These are phyloP conservation scores for Patella vulgata DNA, from an alignment of 1,140 invertebrate species.

Conservation along the genomic window DNA sequence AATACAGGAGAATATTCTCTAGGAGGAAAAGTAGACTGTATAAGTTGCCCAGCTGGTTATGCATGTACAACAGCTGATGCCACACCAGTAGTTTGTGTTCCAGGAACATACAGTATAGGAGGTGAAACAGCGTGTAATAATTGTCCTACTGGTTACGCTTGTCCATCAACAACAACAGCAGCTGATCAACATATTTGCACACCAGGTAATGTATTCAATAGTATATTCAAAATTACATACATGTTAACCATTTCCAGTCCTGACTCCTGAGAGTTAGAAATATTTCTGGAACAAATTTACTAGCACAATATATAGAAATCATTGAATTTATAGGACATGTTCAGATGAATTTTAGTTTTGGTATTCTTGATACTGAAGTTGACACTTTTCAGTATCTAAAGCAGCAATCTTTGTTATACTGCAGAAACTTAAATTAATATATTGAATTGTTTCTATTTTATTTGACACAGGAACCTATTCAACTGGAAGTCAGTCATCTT, in stretches of 20 bases:
- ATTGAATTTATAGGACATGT: too few relatives aligned
- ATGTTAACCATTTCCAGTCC: too few relatives aligned
- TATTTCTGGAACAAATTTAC: too few relatives aligned
- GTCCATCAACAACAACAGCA: slow-evolving; percentile 50
- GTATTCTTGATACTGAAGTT: too few relatives aligned
- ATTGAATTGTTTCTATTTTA: slow-evolving; percentile 17
- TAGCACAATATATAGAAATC: too few relatives aligned
- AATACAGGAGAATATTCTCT: slow-evolving; percentile 46
- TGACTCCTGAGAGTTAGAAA: too few relatives aligned
- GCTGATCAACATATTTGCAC: slow-evolving; percentile 36
- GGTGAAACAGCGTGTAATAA: slow-evolving; percentile 40
- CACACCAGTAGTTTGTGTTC: slow-evolving; percentile 40
- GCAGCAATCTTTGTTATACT: too few relatives aligned
- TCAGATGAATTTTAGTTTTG: too few relatives aligned
- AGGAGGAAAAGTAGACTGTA: slow-evolving; percentile 45
- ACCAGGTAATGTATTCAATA: slow-evolving; percentile 33
- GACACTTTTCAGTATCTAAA: too few relatives aligned
- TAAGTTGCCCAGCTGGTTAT: slow-evolving; percentile 56
- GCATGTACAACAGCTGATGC: slow-evolving; percentile 41
- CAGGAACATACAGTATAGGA: slow-evolving; percentile 48
- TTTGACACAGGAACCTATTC: slow-evolving; percentile 63
- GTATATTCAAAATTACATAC: too few relatives aligned
- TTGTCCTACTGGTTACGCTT: slow-evolving; percentile 53
- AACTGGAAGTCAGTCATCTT: slow-evolving; percentile 38
- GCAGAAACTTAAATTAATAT: not conserved